Conservation (phyloP, 2,888 invertebrate species). For the Sialis fuliginosa region DNA sequence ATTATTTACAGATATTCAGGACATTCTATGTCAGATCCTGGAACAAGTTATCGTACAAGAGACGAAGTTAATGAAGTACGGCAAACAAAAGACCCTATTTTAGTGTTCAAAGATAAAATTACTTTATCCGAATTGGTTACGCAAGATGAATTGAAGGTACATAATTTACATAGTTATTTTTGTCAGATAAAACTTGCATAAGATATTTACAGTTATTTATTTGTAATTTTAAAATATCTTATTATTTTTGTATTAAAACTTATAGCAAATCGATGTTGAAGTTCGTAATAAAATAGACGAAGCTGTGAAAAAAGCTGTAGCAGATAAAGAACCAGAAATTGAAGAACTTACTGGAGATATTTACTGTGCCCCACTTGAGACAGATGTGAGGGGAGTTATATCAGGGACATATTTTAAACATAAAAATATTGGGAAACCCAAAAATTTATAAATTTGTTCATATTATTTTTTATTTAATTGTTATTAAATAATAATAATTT, state of each 20-base stretch:
- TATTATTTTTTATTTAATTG: too few relatives aligned
- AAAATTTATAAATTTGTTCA: too few relatives aligned
- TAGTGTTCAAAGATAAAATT: constrained; percentile 82
- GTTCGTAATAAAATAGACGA: not conserved
- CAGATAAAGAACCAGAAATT: not conserved
- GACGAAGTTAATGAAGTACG: constrained; percentile 96
- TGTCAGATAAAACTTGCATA: constrained; percentile 8
- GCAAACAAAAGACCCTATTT: constrained; percentile 90
- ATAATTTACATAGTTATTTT: too few relatives aligned
- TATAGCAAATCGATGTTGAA: not conserved
- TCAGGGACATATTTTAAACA: constrained; percentile 30
- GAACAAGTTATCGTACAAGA: constrained; percentile 85
- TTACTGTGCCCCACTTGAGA: not conserved
- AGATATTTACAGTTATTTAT: not conserved
- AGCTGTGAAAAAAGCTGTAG: not conserved
- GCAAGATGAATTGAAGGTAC: constrained; percentile 79
- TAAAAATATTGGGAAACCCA: constrained; percentile 13
- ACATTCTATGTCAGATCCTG: constrained; percentile 99
- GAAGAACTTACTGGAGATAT: not conserved
- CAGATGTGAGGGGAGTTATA: constrained; percentile 24
- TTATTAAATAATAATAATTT: too few relatives aligned
- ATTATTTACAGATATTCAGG: constrained; percentile 55
- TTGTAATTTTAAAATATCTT: too few relatives aligned
- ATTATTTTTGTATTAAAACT: constrained; percentile 13
- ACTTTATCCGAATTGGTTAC: constrained; percentile 54